Evolutionary conservation across 2,797 vertebrate genomes (phyloP).

Genomic region (Clamator glandarius): DNA sequence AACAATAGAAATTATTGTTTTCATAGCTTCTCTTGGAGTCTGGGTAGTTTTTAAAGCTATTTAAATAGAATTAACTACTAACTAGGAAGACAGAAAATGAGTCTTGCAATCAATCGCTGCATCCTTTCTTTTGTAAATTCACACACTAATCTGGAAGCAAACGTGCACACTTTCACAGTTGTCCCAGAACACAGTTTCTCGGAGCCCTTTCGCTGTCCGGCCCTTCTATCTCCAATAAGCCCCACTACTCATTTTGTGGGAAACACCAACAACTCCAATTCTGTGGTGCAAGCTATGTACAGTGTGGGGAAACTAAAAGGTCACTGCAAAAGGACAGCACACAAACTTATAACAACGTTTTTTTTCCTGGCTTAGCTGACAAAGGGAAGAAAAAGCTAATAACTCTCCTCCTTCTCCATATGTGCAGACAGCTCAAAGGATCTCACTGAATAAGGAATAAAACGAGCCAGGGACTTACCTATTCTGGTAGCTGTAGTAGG

Average conservation of each 20-base stretch:
- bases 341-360: background rate
- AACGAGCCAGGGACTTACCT: slow-evolving; percentile 80
- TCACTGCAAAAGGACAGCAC: background rate
- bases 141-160: background rate
- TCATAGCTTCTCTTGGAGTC: background rate
- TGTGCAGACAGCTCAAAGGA: background rate
- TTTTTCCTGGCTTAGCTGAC: background rate
- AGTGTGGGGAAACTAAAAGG: background rate
- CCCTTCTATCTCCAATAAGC: background rate
- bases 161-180: background rate
- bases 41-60: background rate
- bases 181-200: background rate
- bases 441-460: background rate
- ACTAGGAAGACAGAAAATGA: background rate
- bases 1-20: background rate
- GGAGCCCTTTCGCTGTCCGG: background rate
- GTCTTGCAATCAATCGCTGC: background rate
- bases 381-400: background rate
- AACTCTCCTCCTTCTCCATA: background rate
- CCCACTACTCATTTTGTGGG: background rate
- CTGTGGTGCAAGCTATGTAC: background rate
- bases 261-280: background rate
- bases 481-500: slow-evolving; percentile 99
- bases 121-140: background rate
- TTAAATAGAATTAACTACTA: background rate